phyloP scores from a whole-genome alignment of 2,113 vertebrate genomes.

The Pollachius pollachius region DNA sequence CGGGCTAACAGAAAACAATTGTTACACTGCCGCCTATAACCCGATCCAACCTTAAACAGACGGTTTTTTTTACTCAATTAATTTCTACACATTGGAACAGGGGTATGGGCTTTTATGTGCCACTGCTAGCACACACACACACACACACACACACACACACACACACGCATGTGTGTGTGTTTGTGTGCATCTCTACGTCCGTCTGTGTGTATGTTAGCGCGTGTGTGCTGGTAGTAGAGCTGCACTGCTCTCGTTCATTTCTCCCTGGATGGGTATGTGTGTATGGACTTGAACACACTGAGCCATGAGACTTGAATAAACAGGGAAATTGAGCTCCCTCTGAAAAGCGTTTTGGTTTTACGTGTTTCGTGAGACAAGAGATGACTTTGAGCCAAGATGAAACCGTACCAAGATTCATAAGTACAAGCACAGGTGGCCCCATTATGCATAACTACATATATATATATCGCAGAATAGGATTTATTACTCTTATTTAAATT shows the following conservation, averaged over 20 bases:
- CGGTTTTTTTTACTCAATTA: conserved; percentile 83
- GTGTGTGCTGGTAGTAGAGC: neutral
- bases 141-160: conserved; percentile 15
- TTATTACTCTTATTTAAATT: neutral
- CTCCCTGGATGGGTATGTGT: conserved; percentile 26
- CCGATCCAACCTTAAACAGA: conserved; percentile 77
- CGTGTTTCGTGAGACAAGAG: conserved; percentile 8
- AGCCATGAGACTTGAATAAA: conserved; percentile 42
- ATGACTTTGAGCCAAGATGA: conserved; percentile 13
- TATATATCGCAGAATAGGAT: conserved; percentile 1
- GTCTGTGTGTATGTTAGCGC: too few species aligned
- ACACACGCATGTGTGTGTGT: too few species aligned
- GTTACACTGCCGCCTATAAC: conserved; percentile 77
- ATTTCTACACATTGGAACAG: conserved; percentile 76
- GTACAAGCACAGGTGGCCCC: conserved; percentile 1
- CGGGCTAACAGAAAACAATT: conserved; percentile 77
- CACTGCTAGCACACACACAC: conserved; percentile 34
- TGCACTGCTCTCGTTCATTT: conserved; percentile 11
- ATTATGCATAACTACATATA: neutral
- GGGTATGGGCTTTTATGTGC: conserved; percentile 70
- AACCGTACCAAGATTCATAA: neutral
- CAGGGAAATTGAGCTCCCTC: conserved; percentile 21
- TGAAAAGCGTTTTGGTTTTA: conserved; percentile 24
- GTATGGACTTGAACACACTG: conserved; percentile 35
- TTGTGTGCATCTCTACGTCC: too few species aligned